Percentiles rank a stretch among this genome's conserved stretches.
These are phyloP conservation scores for Nomada fabriciana DNA, from an alignment of 2,888 invertebrate species.

Conservation along the genomic window DNA sequence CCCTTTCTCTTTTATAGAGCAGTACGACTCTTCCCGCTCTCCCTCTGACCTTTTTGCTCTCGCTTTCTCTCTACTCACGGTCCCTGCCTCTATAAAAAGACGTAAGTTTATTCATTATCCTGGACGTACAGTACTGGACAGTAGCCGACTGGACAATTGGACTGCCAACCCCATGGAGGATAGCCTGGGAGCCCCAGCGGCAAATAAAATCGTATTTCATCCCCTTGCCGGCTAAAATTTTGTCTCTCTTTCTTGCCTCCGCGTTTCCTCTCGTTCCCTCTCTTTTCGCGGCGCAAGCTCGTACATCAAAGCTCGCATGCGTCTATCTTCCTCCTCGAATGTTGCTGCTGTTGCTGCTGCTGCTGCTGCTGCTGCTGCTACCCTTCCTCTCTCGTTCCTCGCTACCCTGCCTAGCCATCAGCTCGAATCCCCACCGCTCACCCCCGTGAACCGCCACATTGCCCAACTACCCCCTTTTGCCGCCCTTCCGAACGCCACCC, in stretches of 20 bases:
- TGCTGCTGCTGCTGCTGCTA: constrained; percentile 54
- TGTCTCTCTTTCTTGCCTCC: constrained; percentile 76
- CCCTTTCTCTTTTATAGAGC: not conserved
- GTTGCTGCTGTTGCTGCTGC: constrained; percentile 67
- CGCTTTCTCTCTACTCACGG: constrained; percentile 12
- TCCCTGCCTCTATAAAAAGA: constrained; percentile 65
- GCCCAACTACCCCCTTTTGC: constrained; percentile 69
- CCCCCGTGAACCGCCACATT: constrained; percentile 65
- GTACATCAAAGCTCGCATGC: constrained; percentile 82
- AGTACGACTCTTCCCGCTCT: constrained; percentile 28
- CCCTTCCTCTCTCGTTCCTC: constrained; percentile 51
- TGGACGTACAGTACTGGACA: constrained; percentile 67
- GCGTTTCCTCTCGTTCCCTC: constrained; percentile 60
- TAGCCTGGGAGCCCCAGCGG: constrained; percentile 75
- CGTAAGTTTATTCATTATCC: constrained; percentile 77
- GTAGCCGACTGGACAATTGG: constrained; percentile 74
- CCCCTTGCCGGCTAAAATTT: constrained; percentile 82
- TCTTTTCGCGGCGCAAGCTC: constrained; percentile 78
- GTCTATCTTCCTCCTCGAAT: constrained; percentile 80
- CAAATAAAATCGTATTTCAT: constrained; percentile 84
- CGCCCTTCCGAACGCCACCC: constrained; percentile 71
- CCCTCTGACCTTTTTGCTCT: not conserved
- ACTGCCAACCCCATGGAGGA: constrained; percentile 76
- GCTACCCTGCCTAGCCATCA: constrained; percentile 49
- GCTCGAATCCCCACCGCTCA: constrained; percentile 48